Conservation (phyloP, 2,888 invertebrate species). For the Gerosis bhagava region DNA sequence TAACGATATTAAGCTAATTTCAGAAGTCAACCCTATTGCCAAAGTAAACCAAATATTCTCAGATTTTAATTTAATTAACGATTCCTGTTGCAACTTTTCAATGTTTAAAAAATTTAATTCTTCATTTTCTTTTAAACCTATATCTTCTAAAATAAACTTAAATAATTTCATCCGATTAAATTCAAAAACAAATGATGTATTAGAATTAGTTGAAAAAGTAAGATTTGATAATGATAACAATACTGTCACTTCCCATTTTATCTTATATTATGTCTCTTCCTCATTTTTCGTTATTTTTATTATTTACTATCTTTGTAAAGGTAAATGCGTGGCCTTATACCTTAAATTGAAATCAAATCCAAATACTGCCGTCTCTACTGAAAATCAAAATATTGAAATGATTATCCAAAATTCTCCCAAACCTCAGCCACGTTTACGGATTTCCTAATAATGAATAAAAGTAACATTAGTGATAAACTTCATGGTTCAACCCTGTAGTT, state of each 20-base stretch:
- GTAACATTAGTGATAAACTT: no score
- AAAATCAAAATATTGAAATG: no score
- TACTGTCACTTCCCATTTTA: no score
- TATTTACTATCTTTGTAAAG: conserved; percentile 7
- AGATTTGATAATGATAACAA: conserved; percentile 5
- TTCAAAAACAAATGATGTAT: conserved; percentile 1
- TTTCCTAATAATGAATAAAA: no score
- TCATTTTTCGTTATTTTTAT: conserved; percentile 4
- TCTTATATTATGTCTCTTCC: background rate
- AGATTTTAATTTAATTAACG: conserved; percentile 8
- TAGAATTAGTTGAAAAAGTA: background rate
- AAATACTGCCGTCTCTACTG: background rate
- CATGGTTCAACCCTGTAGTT: conserved; percentile 7
- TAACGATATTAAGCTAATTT: conserved; percentile 5
- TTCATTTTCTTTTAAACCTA: no score
- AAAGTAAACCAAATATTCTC: conserved; percentile 2
- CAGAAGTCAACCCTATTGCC: background rate
- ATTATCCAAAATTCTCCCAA: background rate
- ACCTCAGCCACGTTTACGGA: conserved; percentile 5
- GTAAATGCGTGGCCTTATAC: background rate
- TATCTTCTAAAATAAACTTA: no score
- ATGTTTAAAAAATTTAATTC: conserved; percentile 1
- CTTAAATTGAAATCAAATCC: background rate
- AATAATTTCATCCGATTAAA: conserved; percentile 3
- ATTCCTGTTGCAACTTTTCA: conserved; percentile 3